Percentiles rank a stretch among this genome's conserved stretches.
phyloP scores from a whole-genome alignment of 2,888 invertebrate genomes.

The Lasioglossum vierecki region DNA sequence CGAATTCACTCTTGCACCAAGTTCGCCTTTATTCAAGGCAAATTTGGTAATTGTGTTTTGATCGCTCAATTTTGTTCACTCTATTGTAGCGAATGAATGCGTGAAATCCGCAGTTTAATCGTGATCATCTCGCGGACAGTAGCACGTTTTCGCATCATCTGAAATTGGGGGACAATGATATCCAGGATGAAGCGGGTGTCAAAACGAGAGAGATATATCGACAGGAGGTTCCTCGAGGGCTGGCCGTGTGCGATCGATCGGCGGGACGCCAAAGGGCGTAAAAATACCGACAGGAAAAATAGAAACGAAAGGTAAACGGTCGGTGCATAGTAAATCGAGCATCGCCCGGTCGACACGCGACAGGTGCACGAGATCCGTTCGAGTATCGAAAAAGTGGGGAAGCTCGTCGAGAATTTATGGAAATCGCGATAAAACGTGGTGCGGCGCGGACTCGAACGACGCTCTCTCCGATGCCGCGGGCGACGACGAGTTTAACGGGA shows the following conservation, averaged over 20 bases:
- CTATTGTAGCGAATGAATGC: too few species aligned
- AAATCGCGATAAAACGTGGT: slow-evolving; percentile 1
- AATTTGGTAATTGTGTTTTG: too few species aligned
- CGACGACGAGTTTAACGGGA: neutral
- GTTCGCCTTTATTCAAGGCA: too few species aligned
- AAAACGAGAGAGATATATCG: neutral
- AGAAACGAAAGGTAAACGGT: neutral
- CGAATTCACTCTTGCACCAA: too few species aligned
- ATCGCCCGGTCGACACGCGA: neutral
- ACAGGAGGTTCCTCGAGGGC: neutral
- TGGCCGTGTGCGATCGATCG: neutral
- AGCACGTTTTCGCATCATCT: neutral
- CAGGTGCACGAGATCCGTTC: neutral
- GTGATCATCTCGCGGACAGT: too few species aligned
- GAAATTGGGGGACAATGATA: neutral
- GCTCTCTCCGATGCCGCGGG: neutral
- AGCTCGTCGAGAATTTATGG: neutral
- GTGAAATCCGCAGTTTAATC: too few species aligned
- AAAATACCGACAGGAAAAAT: slow-evolving; percentile 3
- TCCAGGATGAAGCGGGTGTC: neutral
- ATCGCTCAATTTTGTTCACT: too few species aligned
- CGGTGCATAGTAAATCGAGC: neutral
- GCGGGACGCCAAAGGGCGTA: neutral
- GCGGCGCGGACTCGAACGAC: neutral
- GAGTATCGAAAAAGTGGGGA: neutral